A percentile compares a stretch with the other conserved stretches of the same genome.
These are phyloP conservation scores for Platichthys stellatus DNA, from an alignment of 2,113 vertebrate species.

Conservation along the genomic window DNA sequence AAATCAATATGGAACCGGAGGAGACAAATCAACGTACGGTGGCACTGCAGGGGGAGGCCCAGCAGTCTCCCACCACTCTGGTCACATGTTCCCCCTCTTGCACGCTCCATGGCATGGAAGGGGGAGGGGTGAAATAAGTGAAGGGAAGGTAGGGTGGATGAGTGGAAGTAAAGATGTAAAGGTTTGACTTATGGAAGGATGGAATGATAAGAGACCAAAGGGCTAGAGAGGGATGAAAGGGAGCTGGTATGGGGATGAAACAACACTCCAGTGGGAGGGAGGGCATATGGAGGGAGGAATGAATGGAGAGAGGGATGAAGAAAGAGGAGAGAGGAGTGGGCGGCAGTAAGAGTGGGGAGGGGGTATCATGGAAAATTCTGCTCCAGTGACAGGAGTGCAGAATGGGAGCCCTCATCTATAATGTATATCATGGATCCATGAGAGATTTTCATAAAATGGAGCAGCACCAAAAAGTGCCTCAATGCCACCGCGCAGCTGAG, in stretches of 20 bases:
- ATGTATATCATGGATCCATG: constrained; percentile 78
- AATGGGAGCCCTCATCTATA: constrained; percentile 81
- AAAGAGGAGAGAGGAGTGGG: constrained; percentile 55
- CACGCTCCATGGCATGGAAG: background rate
- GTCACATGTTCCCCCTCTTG: constrained; percentile 56
- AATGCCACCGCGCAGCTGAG: constrained; percentile 44
- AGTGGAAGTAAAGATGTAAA: constrained; percentile 68
- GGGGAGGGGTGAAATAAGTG: constrained; percentile 38
- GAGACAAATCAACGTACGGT: constrained; percentile 79
- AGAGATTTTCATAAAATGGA: constrained; percentile 81
- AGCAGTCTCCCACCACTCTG: constrained; percentile 47
- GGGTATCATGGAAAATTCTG: constrained; percentile 73
- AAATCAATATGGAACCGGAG: constrained; percentile 80
- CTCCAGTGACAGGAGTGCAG: constrained; percentile 75
- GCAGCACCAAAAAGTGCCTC: constrained; percentile 75
- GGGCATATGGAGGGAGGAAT: constrained; percentile 68
- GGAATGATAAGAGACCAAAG: constrained; percentile 72
- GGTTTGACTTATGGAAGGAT: constrained; percentile 73
- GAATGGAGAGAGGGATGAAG: constrained; percentile 31
- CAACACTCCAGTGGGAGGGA: constrained; percentile 68
- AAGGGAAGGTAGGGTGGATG: constrained; percentile 40
- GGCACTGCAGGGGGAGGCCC: constrained; percentile 60
- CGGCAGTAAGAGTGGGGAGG: constrained; percentile 31
- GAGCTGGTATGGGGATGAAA: constrained; percentile 70
- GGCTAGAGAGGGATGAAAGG: constrained; percentile 75